Evolutionary conservation across 2,888 invertebrate genomes (phyloP).

Genomic region (Calameuta pallipes): DNA sequence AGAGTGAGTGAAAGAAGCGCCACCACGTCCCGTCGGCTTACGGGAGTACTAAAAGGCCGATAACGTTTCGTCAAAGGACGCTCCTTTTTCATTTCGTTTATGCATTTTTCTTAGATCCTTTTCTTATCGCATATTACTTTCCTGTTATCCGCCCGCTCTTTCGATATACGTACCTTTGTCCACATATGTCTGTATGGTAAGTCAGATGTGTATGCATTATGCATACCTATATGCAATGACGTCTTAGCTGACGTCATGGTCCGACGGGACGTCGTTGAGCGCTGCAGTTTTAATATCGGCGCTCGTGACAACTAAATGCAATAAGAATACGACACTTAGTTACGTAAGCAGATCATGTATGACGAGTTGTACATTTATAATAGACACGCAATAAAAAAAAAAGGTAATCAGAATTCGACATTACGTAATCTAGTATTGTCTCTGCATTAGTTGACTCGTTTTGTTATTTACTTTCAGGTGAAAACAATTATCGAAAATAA

Average conservation of each 20-base stretch:
- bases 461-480: not conserved
- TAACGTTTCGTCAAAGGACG: not conserved
- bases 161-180: not conserved
- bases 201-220: not conserved
- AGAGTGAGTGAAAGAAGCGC: not conserved
- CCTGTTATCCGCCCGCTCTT: not conserved
- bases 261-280: not conserved
- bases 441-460: not conserved
- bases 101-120: not conserved
- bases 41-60: not conserved
- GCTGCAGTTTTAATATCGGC: constrained; percentile 9
- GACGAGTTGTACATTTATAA: constrained; percentile 64
- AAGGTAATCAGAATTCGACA: constrained; percentile 21
- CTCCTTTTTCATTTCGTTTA: not conserved
- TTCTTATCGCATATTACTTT: not conserved
- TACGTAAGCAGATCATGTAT: constrained; percentile 58
- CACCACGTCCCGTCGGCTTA: not conserved
- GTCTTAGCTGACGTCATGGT: not conserved
- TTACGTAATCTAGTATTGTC: not conserved
- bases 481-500: not conserved
- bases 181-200: not conserved
- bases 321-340: constrained; percentile 29
- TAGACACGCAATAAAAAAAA: constrained; percentile 55
- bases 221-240: not conserved
- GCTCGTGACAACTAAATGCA: constrained; percentile 2